Conservation (phyloP, 2,888 invertebrate species). For the Formica aserva region DNA sequence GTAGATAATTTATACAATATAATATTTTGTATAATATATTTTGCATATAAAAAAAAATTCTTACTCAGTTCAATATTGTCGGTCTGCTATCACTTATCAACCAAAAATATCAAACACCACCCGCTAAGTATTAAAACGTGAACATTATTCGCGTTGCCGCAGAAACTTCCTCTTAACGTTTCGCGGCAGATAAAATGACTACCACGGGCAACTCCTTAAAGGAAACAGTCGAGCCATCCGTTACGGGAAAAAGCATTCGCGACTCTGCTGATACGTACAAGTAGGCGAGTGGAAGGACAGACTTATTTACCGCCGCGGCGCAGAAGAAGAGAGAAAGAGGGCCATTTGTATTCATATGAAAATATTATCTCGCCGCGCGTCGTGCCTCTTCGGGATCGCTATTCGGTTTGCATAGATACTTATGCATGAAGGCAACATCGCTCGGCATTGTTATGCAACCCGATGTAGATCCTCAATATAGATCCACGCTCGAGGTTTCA, state of each 20-base stretch:
- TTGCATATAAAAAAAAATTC: constrained; percentile 14
- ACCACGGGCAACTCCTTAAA: constrained; percentile 65
- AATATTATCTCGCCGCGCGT: constrained; percentile 77
- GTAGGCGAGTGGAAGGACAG: constrained; percentile 46
- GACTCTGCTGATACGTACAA: constrained; percentile 68
- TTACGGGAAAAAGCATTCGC: constrained; percentile 74
- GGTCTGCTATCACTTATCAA: constrained; percentile 1
- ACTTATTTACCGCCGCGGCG: constrained; percentile 36
- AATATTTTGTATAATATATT: not conserved
- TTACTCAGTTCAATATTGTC: constrained; percentile 7
- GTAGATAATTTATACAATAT: not conserved
- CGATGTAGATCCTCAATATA: constrained; percentile 79
- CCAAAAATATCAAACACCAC: constrained; percentile 33
- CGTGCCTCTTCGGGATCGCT: constrained; percentile 78
- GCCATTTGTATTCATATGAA: constrained; percentile 81
- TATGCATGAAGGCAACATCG: constrained; percentile 80
- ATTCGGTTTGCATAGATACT: constrained; percentile 82
- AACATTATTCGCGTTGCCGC: constrained; percentile 64
- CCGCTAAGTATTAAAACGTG: constrained; percentile 67
- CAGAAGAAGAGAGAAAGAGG: constrained; percentile 59
- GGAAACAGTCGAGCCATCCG: constrained; percentile 72
- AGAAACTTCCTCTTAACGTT: constrained; percentile 66
- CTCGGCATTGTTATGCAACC: constrained; percentile 81
- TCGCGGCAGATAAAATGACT: constrained; percentile 71
- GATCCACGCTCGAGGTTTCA: constrained; percentile 74